Percentiles rank a stretch among this genome's conserved stretches.
Evolutionary conservation across 2,797 vertebrate species (phyloP).

Genomic region (Caiman crocodilus): DNA sequence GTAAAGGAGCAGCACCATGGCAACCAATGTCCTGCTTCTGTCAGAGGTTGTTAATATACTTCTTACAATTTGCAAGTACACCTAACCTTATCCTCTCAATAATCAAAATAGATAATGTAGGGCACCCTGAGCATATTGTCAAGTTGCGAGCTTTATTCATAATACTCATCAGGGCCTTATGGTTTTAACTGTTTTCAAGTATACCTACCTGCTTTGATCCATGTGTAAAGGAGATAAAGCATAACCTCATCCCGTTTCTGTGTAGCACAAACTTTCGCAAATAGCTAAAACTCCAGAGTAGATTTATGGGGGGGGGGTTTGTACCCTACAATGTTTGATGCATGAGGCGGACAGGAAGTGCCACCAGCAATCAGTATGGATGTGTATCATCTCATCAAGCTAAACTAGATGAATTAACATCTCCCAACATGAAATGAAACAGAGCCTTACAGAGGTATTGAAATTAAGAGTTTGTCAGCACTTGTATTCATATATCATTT

Average conservation of each 20-base stretch:
- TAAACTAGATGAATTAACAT: neutral
- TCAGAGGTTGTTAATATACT: too few species aligned
- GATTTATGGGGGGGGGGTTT: neutral
- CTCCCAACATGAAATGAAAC: too few species aligned
- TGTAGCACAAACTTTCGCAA: accelerated
- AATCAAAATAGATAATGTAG: too few species aligned
- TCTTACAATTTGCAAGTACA: too few species aligned
- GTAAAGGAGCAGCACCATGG: too few species aligned
- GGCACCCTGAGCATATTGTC: neutral
- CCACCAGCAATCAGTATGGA: neutral
- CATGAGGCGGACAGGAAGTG: neutral
- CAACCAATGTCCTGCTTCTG: too few species aligned
- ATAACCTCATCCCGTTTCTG: accelerated
- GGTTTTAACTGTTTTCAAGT: neutral
- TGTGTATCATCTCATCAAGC: neutral
- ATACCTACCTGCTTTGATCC: neutral
- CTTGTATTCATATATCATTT: neutral
- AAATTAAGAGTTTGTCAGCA: neutral
- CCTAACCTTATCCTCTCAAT: too few species aligned
- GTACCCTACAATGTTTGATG: neutral
- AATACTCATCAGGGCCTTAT: neutral
- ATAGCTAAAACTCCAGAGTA: accelerated
- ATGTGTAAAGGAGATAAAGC: too few species aligned
- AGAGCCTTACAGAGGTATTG: neutral
- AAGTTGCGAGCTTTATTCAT: neutral